phyloP scores from a whole-genome alignment of 2,888 invertebrate genomes.

The Platycheirus rosarum region DNA sequence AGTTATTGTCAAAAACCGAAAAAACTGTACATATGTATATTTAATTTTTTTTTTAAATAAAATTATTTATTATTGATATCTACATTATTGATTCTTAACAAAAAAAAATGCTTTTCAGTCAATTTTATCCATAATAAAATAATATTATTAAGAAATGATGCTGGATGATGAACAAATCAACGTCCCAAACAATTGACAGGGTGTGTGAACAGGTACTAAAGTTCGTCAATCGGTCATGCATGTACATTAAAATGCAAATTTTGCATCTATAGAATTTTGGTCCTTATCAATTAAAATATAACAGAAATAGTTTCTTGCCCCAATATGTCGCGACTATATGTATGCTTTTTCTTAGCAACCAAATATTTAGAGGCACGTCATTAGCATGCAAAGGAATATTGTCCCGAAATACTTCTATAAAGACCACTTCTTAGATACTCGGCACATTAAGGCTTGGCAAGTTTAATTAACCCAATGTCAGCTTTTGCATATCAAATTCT shows the following conservation, averaged over 20 bases:
- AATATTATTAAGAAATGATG: too few relatives aligned
- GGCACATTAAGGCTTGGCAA: background rate
- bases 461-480: background rate
- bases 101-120: too few relatives aligned
- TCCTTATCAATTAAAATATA: background rate
- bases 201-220: background rate
- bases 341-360: background rate
- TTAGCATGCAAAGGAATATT: background rate
- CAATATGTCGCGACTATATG: too few relatives aligned
- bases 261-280: background rate
- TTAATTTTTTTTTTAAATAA: too few relatives aligned
- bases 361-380: background rate
- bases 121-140: too few relatives aligned
- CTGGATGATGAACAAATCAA: too few relatives aligned
- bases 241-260: background rate
- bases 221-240: background rate
- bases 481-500: background rate
- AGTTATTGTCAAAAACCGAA: too few relatives aligned
- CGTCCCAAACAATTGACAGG: background rate
- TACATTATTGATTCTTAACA: too few relatives aligned
- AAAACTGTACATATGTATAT: too few relatives aligned
- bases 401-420: background rate
- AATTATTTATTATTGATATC: too few relatives aligned
- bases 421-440: background rate
- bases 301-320: too few relatives aligned